Percentiles rank a stretch among this genome's conserved stretches.
Evolutionary conservation across 2,113 vertebrate genomes (phyloP).

Genomic region (Ochotona princeps): DNA sequence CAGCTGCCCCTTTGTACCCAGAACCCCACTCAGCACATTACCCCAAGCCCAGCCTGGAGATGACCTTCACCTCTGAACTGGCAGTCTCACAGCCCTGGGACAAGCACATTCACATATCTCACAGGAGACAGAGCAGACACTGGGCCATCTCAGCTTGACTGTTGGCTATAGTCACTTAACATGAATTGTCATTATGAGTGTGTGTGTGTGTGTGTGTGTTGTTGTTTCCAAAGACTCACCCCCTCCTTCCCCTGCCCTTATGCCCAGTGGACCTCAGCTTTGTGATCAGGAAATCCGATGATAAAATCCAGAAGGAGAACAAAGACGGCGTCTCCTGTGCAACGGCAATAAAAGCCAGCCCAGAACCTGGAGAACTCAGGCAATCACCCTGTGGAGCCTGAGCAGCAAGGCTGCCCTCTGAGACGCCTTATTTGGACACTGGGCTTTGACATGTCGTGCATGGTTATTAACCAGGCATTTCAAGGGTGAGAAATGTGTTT

Average conservation of each 20-base stretch:
- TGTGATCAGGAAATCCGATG: background rate
- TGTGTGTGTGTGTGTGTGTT: background rate
- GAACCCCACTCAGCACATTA: background rate
- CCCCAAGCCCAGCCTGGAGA: background rate
- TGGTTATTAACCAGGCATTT: conserved; percentile 35
- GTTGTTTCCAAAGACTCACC: background rate
- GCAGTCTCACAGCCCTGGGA: background rate
- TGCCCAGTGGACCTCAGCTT: background rate
- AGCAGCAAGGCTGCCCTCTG: background rate
- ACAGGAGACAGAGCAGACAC: background rate
- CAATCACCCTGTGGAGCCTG: background rate
- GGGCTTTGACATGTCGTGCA: conserved; percentile 30
- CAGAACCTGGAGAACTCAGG: conserved; percentile 1
- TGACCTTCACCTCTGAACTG: background rate
- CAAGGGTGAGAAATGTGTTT: conserved; percentile 49
- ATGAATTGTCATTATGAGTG: too few relatives aligned
- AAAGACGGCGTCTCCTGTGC: background rate
- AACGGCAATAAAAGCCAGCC: background rate
- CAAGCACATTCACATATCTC: background rate
- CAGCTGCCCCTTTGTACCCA: background rate
- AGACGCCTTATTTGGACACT: conserved; percentile 61
- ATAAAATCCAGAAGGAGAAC: background rate
- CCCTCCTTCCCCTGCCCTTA: background rate
- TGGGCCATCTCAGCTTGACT: background rate
- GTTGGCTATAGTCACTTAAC: background rate